Base-by-base conservation (phyloP, 2,113 vertebrate genomes). In the Sander vitreus region DNA sequence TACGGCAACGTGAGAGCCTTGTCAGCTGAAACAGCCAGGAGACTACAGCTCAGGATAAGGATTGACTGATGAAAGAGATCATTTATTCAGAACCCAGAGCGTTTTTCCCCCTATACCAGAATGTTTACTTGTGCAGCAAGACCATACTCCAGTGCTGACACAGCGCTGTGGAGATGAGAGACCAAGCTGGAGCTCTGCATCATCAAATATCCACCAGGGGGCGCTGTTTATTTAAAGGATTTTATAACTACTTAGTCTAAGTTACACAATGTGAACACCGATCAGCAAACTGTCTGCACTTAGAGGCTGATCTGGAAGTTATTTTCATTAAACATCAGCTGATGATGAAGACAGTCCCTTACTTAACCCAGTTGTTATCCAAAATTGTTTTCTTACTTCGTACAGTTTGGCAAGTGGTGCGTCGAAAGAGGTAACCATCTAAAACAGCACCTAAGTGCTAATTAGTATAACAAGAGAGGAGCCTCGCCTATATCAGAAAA, bases 1-100 rank as follows among this genome's bases (percentile, higher is more conserved):
- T 67, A 58, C 68, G 0, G 73, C 80, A 85, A 71, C 10, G 18
- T 48, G 68, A 86, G 70, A 5, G 63, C 72, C 71, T 65, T 68
- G 82, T 90, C 85, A 86, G 71, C 77, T 81, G 71, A 91, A 87
- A 83, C 67, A 76, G 76, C 78, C 74, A 57, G 65, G 69, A 83
- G 80, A 76, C 66, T 80, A 63, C 47, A 69, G 83, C 85, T 90
- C 30, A 55, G 70, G 67, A 84, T 83, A 36, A 78, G 59, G 18
- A 78, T 0, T 76, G 83, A 81, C 62, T 84, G 68, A 80, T 81
- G 27, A 85, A 73, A 87, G 48, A 59, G 68, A 83, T 67, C 19
- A 82, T 76, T 85, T 84, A 82, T 81, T 83, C 36, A 85, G 51
- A 86, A 11, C 39, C 39, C 39, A 43, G 39, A 43, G 10, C 9